Evolutionary conservation across 2,797 vertebrate genomes (phyloP).

Genomic region (Macropodus opercularis): DNA sequence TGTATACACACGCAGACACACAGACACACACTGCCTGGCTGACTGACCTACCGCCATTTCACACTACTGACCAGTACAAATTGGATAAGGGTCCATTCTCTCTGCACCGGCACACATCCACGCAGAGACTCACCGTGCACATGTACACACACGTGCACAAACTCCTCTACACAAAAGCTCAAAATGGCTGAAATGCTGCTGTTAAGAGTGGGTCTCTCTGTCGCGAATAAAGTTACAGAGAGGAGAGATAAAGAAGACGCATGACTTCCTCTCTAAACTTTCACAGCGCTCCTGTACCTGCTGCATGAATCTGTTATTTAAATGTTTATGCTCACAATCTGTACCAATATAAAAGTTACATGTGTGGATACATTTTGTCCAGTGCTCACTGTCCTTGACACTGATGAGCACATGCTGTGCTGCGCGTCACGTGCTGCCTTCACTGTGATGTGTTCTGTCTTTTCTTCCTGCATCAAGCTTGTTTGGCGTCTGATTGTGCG

Average conservation of each 20-base stretch:
- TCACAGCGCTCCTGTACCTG: not conserved
- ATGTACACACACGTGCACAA: constrained; percentile 21
- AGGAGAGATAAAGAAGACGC: constrained; percentile 38
- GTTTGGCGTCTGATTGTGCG: not conserved
- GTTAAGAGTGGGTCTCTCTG: constrained; percentile 40
- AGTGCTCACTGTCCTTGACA: too few relatives aligned
- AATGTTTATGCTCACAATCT: not conserved
- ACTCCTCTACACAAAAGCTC: constrained; percentile 50
- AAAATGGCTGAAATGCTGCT: constrained; percentile 74
- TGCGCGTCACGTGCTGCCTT: not conserved
- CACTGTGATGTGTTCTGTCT: not conserved
- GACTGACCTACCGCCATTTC: constrained; percentile 82
- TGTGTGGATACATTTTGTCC: too few relatives aligned
- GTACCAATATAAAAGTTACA: too few relatives aligned
- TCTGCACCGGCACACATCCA: constrained; percentile 77
- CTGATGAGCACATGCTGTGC: too few relatives aligned
- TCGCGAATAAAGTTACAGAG: constrained; percentile 48
- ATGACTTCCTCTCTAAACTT: not conserved
- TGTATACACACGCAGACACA: constrained; percentile 17
- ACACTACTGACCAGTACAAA: constrained; percentile 85
- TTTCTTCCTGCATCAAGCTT: not conserved
- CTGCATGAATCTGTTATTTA: too few relatives aligned
- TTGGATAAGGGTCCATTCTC: constrained; percentile 84
- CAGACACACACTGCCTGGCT: constrained; percentile 52
- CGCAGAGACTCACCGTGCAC: constrained; percentile 60